Evolutionary conservation across 2,888 invertebrate species (phyloP).

Genomic region (Ceriagrion tenellum): DNA sequence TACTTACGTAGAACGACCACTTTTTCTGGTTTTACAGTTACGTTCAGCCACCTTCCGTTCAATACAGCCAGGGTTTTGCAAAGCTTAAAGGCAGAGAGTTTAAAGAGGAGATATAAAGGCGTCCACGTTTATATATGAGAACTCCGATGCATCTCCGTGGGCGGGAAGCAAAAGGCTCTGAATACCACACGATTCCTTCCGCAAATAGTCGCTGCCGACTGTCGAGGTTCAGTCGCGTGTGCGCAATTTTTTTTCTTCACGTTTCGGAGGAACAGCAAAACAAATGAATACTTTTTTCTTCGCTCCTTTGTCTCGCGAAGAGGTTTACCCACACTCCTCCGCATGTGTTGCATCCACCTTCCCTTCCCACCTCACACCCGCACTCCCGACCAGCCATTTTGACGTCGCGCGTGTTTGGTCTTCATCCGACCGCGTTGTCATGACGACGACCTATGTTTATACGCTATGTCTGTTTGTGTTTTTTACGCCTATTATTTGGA

Average conservation of each 20-base stretch:
- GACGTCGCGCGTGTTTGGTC: too few relatives aligned
- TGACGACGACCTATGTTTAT: background rate
- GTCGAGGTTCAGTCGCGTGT: background rate
- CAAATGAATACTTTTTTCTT: background rate
- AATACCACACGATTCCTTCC: background rate
- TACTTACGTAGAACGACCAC: too few relatives aligned
- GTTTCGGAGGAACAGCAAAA: too few relatives aligned
- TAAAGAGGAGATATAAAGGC: too few relatives aligned
- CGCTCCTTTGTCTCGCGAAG: background rate
- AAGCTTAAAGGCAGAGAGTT: too few relatives aligned
- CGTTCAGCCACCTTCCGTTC: too few relatives aligned
- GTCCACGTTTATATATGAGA: background rate
- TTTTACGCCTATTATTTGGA: background rate
- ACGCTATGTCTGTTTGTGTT: too few relatives aligned
- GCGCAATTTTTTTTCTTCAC: background rate
- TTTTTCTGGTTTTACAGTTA: too few relatives aligned
- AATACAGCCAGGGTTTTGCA: too few relatives aligned
- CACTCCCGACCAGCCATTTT: background rate
- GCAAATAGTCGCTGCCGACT: background rate
- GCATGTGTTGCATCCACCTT: too few relatives aligned
- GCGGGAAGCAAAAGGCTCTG: background rate
- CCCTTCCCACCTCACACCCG: too few relatives aligned
- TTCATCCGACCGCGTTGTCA: background rate
- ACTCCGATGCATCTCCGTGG: background rate
- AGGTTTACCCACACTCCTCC: background rate